Percentiles rank a stretch among this genome's conserved stretches.
Conservation (phyloP, 2,113 vertebrate species). For the Solenodon paradoxus region DNA sequence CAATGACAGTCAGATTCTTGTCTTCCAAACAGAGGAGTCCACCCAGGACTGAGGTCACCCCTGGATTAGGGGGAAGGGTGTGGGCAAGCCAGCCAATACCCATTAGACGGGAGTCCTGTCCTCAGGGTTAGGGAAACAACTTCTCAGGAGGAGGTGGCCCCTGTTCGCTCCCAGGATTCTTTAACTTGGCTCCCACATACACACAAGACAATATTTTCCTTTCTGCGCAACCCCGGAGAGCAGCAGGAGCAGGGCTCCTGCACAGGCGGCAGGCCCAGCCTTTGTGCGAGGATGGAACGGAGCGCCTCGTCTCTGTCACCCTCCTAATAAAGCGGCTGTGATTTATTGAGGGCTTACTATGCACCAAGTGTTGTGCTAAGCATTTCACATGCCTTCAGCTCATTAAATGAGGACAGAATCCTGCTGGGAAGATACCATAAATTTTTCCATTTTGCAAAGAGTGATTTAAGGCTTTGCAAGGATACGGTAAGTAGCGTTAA, state of each 20-base stretch:
- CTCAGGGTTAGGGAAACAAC: slow-evolving; percentile 65
- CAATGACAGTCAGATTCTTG: neutral
- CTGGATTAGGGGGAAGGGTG: neutral
- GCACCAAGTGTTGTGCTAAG: neutral
- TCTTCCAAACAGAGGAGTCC: neutral
- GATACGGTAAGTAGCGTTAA: neutral
- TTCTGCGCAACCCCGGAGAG: neutral
- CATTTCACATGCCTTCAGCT: neutral
- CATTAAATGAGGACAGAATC: slow-evolving; percentile 30
- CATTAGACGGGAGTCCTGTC: slow-evolving; percentile 10
- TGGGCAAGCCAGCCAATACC: neutral
- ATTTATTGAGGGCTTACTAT: neutral
- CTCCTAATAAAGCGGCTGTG: neutral
- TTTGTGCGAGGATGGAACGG: neutral
- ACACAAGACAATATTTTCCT: slow-evolving; percentile 68
- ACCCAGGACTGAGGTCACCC: neutral
- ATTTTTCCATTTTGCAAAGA: slow-evolving; percentile 44
- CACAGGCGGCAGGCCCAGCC: neutral
- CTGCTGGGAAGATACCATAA: slow-evolving; percentile 26
- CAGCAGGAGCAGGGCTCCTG: neutral
- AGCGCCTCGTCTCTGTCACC: neutral
- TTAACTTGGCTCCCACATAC: slow-evolving; percentile 73
- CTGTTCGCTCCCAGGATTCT: slow-evolving; percentile 43
- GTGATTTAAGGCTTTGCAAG: slow-evolving; percentile 1
- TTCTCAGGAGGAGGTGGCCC: slow-evolving; percentile 47